Conservation (phyloP, 2,797 vertebrate genomes). For the Poeciliopsis infans region DNA sequence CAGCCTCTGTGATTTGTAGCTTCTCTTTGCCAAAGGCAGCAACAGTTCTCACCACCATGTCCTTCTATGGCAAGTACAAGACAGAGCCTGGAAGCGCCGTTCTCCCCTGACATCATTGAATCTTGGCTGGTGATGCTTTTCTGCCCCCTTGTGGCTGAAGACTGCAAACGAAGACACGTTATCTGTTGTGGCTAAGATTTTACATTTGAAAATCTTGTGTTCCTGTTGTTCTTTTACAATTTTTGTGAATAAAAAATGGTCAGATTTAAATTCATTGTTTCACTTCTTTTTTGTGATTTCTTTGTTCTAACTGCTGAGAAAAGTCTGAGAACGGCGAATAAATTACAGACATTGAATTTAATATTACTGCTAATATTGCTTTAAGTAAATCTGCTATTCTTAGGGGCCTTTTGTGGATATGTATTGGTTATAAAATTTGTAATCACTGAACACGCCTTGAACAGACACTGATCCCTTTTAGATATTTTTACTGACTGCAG, state of each 20-base stretch:
- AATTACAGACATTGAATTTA: not conserved
- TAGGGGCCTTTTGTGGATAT: not conserved
- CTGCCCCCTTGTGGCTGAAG: slow-evolving; percentile 50
- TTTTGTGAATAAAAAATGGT: not conserved
- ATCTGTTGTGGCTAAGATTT: not conserved
- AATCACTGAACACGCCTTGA: not conserved
- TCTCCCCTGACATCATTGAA: slow-evolving; percentile 8
- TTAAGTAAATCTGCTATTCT: not conserved
- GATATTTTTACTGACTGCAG: slow-evolving; percentile 8
- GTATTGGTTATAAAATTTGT: no score
- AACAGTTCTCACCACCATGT: slow-evolving; percentile 38
- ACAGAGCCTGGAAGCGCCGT: slow-evolving; percentile 40
- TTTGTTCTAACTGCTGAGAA: not conserved
- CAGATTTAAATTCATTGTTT: not conserved
- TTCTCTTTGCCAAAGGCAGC: slow-evolving; percentile 36
- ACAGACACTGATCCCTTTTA: not conserved
- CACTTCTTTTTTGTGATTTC: not conserved
- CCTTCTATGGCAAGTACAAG: slow-evolving; percentile 59
- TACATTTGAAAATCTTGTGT: not conserved
- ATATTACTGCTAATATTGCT: not conserved
- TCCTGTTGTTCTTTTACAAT: not conserved
- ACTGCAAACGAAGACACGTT: slow-evolving; percentile 16
- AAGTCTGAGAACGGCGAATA: not conserved
- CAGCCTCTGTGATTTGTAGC: slow-evolving; percentile 30
- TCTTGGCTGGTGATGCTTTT: not conserved